Conservation (phyloP, 2,888 invertebrate genomes). For the Hyppa rectilinea region DNA sequence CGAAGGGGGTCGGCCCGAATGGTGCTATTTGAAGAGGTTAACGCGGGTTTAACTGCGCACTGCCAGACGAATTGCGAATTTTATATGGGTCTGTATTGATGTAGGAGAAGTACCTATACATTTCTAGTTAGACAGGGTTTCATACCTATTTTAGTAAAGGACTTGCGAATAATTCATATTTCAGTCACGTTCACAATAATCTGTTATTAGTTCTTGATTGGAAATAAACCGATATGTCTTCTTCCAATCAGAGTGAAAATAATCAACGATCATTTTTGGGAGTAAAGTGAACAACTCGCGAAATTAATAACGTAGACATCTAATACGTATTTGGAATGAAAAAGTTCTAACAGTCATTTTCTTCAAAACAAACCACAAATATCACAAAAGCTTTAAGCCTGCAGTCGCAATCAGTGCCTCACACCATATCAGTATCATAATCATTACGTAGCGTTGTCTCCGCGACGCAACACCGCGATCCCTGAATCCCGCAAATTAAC, state of each 20-base stretch:
- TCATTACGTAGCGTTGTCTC: conserved; percentile 56
- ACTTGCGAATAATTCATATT: conserved; percentile 7
- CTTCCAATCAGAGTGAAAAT: conserved; percentile 38
- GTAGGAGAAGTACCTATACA: conserved; percentile 8
- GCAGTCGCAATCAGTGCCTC: conserved; percentile 41
- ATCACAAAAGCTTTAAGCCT: conserved; percentile 10
- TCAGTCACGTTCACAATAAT: conserved; percentile 27
- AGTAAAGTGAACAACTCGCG: conserved; percentile 5
- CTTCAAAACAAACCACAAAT: conserved; percentile 19
- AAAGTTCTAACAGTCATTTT: background rate
- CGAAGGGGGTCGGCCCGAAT: conserved; percentile 66
- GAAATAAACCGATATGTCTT: conserved; percentile 44
- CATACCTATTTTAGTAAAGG: background rate
- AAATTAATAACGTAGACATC: conserved; percentile 8
- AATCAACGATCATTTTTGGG: conserved; percentile 21
- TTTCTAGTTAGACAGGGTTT: background rate
- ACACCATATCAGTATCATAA: conserved; percentile 51
- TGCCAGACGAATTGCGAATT: conserved; percentile 62
- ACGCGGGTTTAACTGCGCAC: conserved; percentile 66
- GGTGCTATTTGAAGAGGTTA: conserved; percentile 69
- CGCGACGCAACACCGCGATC: conserved; percentile 58
- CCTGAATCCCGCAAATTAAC: conserved; percentile 86
- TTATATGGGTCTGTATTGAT: conserved; percentile 52
- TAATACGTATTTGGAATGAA: background rate
- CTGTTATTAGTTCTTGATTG: conserved; percentile 36